phyloP scores from a whole-genome alignment of 2,797 vertebrate genomes.

The Pangasius mekongensis region DNA sequence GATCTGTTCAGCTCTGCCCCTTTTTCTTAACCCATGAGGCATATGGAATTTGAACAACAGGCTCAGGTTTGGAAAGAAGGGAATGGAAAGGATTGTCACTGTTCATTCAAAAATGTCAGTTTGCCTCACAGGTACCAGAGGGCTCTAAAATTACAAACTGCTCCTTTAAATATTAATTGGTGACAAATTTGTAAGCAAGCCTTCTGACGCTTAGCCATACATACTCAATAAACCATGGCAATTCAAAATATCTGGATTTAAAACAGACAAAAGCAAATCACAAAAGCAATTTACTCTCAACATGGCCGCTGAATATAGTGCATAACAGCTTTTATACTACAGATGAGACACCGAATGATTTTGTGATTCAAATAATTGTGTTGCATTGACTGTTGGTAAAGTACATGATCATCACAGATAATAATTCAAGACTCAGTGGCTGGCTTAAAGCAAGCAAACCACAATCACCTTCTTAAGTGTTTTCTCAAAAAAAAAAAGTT shows the following conservation, averaged over 20 bases:
- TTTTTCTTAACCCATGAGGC: not conserved
- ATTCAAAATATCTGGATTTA: not conserved
- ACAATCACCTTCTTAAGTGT: not conserved
- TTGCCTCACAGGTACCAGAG: not conserved
- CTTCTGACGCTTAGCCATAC: not conserved
- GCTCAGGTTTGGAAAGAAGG: not conserved
- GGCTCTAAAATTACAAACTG: not conserved
- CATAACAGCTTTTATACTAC: not conserved
- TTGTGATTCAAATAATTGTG: not conserved
- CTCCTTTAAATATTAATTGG: not conserved
- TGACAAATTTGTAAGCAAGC: not conserved
- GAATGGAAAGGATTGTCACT: not conserved
- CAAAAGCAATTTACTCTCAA: not conserved
- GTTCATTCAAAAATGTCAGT: not conserved
- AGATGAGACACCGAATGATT: not conserved
- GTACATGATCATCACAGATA: not conserved
- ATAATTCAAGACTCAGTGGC: not conserved
- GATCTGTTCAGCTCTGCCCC: not conserved
- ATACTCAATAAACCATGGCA: not conserved
- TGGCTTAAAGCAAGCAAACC: not conserved
- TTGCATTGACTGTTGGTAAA: conserved; percentile 15
- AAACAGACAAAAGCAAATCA: conserved; percentile 5
- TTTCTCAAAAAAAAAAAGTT: not conserved
- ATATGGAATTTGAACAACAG: not conserved
- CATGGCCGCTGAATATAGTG: not conserved